Evolutionary conservation across 2,888 invertebrate species (phyloP), one percentile per base, ranked within the genome.

Genomic region (Latheticus oryzae): DNA sequence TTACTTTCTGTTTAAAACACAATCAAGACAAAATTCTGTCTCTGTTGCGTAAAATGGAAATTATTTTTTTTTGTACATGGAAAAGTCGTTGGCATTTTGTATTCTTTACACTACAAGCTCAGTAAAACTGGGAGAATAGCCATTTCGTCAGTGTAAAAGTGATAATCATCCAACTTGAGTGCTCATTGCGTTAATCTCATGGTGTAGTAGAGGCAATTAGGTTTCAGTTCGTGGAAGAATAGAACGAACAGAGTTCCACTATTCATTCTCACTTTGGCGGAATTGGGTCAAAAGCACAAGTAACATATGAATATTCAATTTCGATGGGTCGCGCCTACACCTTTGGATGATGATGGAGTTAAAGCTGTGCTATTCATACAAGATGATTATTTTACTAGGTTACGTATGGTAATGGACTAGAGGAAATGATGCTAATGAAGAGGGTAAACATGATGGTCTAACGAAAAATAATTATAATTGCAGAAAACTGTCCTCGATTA

Each of bases 231-330:
- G 33, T 8, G 24, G 12, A 16, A 19, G 30, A 45, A 12, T 15
- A 12, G 19, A 9, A 21, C 19, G 42, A n/a, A 5, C 16, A 13
- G 4, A 37, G 9, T 12, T 23, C 23, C 23, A 11, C 38, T 12
- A 12, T n/a, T 23, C 23, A 13, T 38, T 8, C 12, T 4, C 1
- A 11, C n/a, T n/a, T n/a, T n/a, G n/a, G n/a, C n/a, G 26, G 9
- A 50, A 50, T 38, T 38, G 17, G 50, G 50, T 50, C 50, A 38
- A 38, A 38, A 50, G 50, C 50, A 50, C 50, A 45, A 33, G 19
- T 37, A 26, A 26, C 50, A 38, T 50, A 38, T 50, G 50, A 50
- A 50, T 50, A 50, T 50, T 50, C 50, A 50, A 26, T 50, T 50
- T 50, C 15, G 26, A 35, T 17, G 48, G 28, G 43, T 28, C 28